phyloP scores from a whole-genome alignment of 2,113 vertebrate species.

The Sciurus niger region DNA sequence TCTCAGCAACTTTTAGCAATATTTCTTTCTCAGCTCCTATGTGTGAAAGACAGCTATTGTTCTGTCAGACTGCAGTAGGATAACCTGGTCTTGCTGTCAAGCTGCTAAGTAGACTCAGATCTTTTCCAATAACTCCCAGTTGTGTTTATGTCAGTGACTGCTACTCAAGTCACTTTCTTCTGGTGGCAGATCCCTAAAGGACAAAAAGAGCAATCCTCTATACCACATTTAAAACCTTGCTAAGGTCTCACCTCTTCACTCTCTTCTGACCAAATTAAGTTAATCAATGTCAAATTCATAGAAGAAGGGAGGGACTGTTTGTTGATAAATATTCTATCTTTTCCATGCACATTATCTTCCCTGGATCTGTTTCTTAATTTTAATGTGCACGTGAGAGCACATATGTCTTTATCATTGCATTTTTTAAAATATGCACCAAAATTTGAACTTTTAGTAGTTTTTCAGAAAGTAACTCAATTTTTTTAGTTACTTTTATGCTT shows the following conservation, averaged over 20 bases:
- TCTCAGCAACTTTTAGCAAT: neutral
- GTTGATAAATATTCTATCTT: neutral
- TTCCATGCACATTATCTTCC: neutral
- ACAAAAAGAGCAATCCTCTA: no score
- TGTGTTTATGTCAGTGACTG: neutral
- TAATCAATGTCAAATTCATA: neutral
- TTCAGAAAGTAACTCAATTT: neutral
- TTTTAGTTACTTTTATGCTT: neutral
- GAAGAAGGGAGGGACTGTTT: neutral
- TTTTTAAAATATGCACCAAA: neutral
- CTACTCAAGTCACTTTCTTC: neutral
- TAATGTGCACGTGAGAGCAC: neutral
- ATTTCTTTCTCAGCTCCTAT: neutral
- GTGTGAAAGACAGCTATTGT: neutral
- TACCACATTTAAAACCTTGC: neutral
- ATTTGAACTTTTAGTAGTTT: neutral
- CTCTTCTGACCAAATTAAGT: neutral
- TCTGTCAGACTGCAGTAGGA: neutral
- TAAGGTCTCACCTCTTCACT: neutral
- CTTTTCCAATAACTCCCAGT: neutral
- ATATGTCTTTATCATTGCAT: neutral
- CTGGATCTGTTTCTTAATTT: neutral
- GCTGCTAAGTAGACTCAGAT: neutral
- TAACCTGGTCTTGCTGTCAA: neutral
- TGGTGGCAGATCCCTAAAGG: neutral